A percentile compares a stretch with the other conserved stretches of the same genome.
phyloP scores from a whole-genome alignment of 2,797 vertebrate species.

The Sarcoramphus papa region DNA sequence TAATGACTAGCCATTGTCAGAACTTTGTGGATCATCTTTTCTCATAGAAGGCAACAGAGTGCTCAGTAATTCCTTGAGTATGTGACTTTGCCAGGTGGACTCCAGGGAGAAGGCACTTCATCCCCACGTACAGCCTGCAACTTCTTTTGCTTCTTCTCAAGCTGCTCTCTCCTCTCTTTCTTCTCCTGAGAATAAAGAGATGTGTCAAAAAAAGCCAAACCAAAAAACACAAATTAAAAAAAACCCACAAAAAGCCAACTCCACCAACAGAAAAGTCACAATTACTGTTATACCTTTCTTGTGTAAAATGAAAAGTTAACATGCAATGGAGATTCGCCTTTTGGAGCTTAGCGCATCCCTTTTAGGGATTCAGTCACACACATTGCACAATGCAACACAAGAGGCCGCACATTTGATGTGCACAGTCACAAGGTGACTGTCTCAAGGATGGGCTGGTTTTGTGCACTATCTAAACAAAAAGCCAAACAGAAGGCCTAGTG shows the following conservation, averaged over 20 bases:
- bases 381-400: not conserved
- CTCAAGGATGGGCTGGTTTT: not conserved
- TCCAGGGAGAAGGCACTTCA: constrained; percentile 84
- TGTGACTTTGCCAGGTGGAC: constrained; percentile 86
- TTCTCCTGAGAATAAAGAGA: constrained; percentile 74
- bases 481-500: not conserved
- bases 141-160: constrained; percentile 77
- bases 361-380: not conserved
- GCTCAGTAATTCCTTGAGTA: constrained; percentile 76
- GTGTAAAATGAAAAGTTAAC: not conserved
- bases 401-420: not conserved
- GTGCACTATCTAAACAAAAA: not conserved
- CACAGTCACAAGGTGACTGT: not conserved
- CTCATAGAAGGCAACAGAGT: not conserved
- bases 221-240: not conserved
- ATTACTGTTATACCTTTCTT: not conserved
- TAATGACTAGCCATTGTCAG: not conserved
- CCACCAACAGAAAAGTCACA: not conserved
- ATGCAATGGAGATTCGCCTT: not conserved
- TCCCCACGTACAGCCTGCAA: constrained; percentile 70
- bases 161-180: constrained; percentile 80
- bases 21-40: not conserved
- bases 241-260: not conserved
- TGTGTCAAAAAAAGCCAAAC: not conserved
- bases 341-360: not conserved